Percentiles rank a stretch among this genome's conserved stretches.
phyloP scores from a whole-genome alignment of 2,797 vertebrate species.

The Fistularia commersonii region DNA sequence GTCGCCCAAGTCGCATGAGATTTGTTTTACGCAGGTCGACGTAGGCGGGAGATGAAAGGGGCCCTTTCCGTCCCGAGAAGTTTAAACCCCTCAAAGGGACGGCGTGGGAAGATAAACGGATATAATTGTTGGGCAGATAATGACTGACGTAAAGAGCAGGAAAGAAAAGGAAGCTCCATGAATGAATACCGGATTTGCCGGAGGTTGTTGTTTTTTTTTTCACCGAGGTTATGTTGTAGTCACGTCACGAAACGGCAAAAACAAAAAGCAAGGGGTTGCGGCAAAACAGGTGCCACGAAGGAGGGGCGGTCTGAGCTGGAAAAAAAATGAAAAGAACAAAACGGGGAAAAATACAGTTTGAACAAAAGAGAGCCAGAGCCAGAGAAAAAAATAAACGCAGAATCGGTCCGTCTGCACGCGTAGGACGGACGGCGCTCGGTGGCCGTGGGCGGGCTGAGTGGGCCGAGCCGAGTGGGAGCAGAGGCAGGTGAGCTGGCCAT shows the following conservation, averaged over 20 bases:
- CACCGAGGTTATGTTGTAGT: too few species aligned
- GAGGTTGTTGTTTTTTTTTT: slow-evolving; percentile 28
- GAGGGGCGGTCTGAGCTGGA: too few species aligned
- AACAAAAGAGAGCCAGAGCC: too few species aligned
- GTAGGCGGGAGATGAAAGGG: too few species aligned
- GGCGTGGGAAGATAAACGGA: slow-evolving; percentile 60
- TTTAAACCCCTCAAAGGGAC: slow-evolving; percentile 44
- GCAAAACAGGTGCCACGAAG: too few species aligned
- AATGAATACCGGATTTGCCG: slow-evolving; percentile 36
- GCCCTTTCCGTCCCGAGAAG: slow-evolving; percentile 35
- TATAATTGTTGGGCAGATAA: slow-evolving; percentile 57
- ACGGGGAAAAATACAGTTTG: too few species aligned
- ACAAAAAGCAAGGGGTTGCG: too few species aligned
- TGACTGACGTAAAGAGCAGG: slow-evolving; percentile 41
- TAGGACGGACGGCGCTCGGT: slow-evolving; percentile 47
- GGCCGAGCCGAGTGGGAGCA: slow-evolving; percentile 40
- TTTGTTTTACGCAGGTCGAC: too few species aligned
- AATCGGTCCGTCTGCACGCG: slow-evolving; percentile 37
- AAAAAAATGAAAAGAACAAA: too few species aligned
- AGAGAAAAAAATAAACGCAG: not conserved
- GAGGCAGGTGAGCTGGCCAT: slow-evolving; percentile 64
- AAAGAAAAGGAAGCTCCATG: slow-evolving; percentile 30
- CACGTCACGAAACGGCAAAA: too few species aligned
- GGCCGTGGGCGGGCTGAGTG: slow-evolving; percentile 70
- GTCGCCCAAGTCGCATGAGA: too few species aligned